phyloP scores from a whole-genome alignment of 2,113 vertebrate species.

The Chamaea fasciata region DNA sequence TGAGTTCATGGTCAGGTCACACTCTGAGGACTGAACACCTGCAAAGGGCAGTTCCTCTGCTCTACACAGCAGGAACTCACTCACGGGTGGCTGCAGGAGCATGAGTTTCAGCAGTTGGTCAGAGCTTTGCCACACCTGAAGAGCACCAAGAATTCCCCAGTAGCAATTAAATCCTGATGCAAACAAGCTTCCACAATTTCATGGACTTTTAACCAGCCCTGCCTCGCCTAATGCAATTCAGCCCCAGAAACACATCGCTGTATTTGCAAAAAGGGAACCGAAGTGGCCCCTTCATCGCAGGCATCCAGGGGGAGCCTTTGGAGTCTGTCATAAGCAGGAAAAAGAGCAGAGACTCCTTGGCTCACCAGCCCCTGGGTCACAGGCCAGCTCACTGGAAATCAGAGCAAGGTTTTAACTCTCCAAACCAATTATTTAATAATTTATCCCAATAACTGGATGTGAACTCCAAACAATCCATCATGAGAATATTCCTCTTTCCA shows the following conservation, averaged over 20 bases:
- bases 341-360: not conserved
- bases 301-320: not conserved
- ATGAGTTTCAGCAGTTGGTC: not conserved
- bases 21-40: not conserved
- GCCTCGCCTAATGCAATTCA: not conserved
- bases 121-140: not conserved
- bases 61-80: not conserved
- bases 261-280: not conserved
- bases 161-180: not conserved
- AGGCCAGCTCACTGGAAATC: not conserved
- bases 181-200: not conserved
- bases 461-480: not conserved
- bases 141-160: not conserved
- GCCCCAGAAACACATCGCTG: rapidly evolving
- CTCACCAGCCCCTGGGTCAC: not conserved
- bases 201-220: not conserved
- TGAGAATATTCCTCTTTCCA: not conserved
- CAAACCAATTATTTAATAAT: not conserved
- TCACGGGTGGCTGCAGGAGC: rapidly evolving
- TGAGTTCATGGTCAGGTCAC: not conserved
- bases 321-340: not conserved
- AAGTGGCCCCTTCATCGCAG: not conserved
- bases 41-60: not conserved
- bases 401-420: not conserved
- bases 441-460: not conserved